phyloP scores from a whole-genome alignment of 2,888 invertebrate species.

The Brachycybe producta region DNA sequence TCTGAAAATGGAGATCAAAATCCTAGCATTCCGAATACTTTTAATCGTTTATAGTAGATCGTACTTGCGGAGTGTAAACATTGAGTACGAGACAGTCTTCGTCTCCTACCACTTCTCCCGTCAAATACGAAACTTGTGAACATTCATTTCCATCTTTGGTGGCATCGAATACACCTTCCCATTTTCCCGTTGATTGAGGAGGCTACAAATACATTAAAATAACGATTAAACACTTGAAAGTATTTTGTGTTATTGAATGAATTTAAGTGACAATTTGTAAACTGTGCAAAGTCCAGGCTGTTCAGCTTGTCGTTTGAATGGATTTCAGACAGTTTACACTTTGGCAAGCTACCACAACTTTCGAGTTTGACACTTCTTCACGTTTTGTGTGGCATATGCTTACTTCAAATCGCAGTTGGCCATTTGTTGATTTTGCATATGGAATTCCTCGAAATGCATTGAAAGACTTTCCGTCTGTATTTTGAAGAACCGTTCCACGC shows the following conservation, averaged over 20 bases:
- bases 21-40: not conserved
- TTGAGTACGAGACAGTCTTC: constrained; percentile 20
- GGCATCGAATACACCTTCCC: constrained; percentile 17
- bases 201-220: constrained; percentile 7
- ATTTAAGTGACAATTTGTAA: no score
- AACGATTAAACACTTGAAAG: not conserved
- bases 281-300: no score
- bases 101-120: constrained; percentile 4
- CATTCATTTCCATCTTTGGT: constrained; percentile 12
- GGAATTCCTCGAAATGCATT: constrained; percentile 8
- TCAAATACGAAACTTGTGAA: constrained; percentile 5
- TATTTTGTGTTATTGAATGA: not conserved
- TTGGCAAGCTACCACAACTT: no score
- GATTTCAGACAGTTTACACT: no score
- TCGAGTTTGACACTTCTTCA: no score
- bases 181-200: constrained; percentile 11
- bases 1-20: not conserved
- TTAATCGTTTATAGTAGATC: not conserved
- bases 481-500: not conserved
- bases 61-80: constrained; percentile 17
- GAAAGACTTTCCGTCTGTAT: not conserved
- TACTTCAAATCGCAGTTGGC: constrained; percentile 11
- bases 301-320: no score
- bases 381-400: no score
- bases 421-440: constrained; percentile 6